These are phyloP conservation scores for Diphyllodes magnificus DNA, from an alignment of 2,113 vertebrate genomes.

Conservation along the genomic window DNA sequence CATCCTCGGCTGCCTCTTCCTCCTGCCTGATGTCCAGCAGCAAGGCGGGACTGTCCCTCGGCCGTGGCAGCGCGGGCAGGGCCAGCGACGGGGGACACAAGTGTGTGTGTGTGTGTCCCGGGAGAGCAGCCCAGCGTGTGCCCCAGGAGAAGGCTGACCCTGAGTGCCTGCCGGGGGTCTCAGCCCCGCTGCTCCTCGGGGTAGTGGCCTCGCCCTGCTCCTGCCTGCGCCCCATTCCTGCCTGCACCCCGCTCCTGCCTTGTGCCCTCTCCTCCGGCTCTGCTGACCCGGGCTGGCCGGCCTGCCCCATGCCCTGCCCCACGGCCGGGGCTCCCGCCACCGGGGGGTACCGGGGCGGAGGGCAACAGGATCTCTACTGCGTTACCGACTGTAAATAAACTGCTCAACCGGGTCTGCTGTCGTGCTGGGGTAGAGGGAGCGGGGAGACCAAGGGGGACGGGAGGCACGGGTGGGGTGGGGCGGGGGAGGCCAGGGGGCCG, in stretches of 20 bases:
- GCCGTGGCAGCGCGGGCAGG: background rate
- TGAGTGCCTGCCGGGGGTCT: background rate
- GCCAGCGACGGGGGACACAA: background rate
- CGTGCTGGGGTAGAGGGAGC: background rate
- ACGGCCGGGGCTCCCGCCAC: background rate
- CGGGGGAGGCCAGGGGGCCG: background rate
- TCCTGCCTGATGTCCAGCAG: background rate
- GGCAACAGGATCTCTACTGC: background rate
- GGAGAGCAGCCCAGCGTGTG: background rate
- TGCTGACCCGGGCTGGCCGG: background rate
- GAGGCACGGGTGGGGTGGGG: too few relatives aligned
- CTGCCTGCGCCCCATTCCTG: background rate
- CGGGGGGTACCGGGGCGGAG: too few relatives aligned
- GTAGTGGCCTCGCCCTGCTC: background rate
- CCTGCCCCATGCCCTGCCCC: background rate
- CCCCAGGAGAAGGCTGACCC: background rate
- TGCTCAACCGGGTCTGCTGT: background rate
- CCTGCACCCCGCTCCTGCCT: background rate
- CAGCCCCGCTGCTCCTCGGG: background rate
- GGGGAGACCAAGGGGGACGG: background rate
- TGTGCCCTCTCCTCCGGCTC: background rate
- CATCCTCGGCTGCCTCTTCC: background rate
- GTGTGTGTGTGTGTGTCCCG: background rate
- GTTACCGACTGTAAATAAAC: conserved; percentile 23
- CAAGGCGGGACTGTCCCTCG: background rate